Evolutionary conservation across 2,113 vertebrate species (phyloP), one percentile per base, ranked within the genome.

Genomic region (Cheirogaleus medius): DNA sequence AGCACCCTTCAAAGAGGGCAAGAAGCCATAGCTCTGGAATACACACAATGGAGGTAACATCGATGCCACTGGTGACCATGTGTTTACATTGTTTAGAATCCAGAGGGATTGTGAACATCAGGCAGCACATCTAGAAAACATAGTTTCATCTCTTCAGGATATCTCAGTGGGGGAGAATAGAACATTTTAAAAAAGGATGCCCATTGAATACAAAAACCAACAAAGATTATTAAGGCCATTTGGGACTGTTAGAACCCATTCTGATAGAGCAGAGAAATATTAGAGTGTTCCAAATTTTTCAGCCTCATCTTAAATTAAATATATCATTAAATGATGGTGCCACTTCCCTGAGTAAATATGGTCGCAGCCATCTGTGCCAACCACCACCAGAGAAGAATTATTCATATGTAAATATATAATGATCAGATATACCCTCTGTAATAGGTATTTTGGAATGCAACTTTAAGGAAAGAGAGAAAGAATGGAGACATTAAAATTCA

Each of bases 401-500:
- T 42, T 54, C 42, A 17, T 73, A 76, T 12, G 8, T 77, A 11
- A 5, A 27, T 63, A 11, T 11, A 27, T 63, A 63, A 29, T 94
- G 39, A 82, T 85, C 42, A 81, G 63, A 47, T 47, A 39, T 5
- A 47, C 17, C 76, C 18, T 95, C 66, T 32, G 44, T 52, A 52
- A 84, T 37, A 91, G 78, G 23, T 42, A 60, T 52, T 87, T 86
- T 54, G n/a, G 39, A 89, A 76, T 81, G 14, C 80, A 95, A 78
- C 66, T 94, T 91, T 66, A 88, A 96, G 87, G 49, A 87, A 91
- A 89, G 77, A 84, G 7, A 39, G 54, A 86, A 89, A 91, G 54
- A 80, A 54, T 44, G 60, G 82, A 90, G 56, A 63, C 39, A 74
- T 86, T 93, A 89, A 78, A 81, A 93, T 95, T 97, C 86, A 93